These are phyloP conservation scores for Malacoraja senta DNA, from an alignment of 2,797 vertebrate species.

Conservation along the genomic window DNA sequence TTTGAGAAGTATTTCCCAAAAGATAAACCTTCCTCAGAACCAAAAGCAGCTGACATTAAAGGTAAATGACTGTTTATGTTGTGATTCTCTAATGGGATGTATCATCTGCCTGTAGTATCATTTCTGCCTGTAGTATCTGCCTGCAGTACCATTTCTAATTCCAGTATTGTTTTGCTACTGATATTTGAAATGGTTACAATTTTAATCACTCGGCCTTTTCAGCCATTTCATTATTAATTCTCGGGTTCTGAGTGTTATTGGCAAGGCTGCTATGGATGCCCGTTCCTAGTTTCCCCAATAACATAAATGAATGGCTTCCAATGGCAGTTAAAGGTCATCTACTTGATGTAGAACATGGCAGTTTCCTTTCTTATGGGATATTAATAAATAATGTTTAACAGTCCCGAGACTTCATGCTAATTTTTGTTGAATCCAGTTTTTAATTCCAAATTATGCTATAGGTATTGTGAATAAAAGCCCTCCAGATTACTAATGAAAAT, in stretches of 20 bases:
- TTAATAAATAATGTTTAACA: not conserved
- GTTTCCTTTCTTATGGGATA: not conserved
- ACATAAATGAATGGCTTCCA: not conserved
- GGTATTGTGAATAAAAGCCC: not conserved
- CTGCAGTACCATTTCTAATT: not conserved
- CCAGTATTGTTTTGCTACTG: not conserved
- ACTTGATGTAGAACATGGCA: not conserved
- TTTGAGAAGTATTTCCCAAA: slow-evolving; percentile 65
- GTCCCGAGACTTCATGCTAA: not conserved
- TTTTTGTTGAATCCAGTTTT: not conserved
- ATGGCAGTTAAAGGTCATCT: not conserved
- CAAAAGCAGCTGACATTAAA: slow-evolving; percentile 46
- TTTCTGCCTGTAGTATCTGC: not conserved
- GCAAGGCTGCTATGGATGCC: not conserved
- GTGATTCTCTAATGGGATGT: not conserved
- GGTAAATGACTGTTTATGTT: slow-evolving; percentile 21
- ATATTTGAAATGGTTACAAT: not conserved
- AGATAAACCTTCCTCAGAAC: slow-evolving; percentile 44
- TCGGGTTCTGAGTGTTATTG: not conserved
- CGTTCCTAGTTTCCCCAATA: not conserved
- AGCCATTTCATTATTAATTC: not conserved
- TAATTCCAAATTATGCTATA: not conserved
- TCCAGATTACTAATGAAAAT: not conserved
- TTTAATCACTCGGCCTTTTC: not conserved
- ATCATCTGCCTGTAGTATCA: not conserved